Percentiles rank a stretch among this genome's conserved stretches.
These are phyloP conservation scores for Nyctalus aviator DNA, from an alignment of 2,797 vertebrate genomes.

Conservation along the genomic window DNA sequence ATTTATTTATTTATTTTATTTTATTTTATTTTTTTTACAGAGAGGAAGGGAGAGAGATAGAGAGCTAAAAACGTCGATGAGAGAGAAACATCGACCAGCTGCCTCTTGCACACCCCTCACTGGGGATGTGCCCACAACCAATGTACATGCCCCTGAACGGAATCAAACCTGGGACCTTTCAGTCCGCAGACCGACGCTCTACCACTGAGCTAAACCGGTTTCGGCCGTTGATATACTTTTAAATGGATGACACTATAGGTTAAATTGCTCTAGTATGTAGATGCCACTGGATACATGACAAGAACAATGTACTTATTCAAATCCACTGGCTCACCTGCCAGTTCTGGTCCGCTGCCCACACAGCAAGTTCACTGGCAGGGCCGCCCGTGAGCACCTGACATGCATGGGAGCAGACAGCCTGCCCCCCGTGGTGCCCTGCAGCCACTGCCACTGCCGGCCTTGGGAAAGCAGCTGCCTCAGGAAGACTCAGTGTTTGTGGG, in stretches of 20 bases:
- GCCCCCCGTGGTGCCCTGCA: not conserved
- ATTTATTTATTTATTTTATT: too few relatives aligned
- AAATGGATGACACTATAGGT: not conserved
- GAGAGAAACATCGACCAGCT: too few relatives aligned
- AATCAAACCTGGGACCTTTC: too few relatives aligned
- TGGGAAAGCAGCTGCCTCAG: not conserved
- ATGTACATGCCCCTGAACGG: too few relatives aligned
- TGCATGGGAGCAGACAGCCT: not conserved
- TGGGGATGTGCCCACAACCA: too few relatives aligned
- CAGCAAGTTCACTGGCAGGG: not conserved
- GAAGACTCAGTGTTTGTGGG: not conserved
- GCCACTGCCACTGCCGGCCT: not conserved
- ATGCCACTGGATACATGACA: not conserved
- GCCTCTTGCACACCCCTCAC: too few relatives aligned
- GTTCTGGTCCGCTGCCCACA: not conserved
- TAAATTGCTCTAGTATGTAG: not conserved
- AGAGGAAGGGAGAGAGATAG: too few relatives aligned
- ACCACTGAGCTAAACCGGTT: too few relatives aligned
- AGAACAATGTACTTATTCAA: not conserved
- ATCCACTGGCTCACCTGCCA: not conserved
- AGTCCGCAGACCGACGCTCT: too few relatives aligned
- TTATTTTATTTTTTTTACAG: too few relatives aligned
- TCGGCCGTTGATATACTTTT: not conserved
- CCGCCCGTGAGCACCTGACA: not conserved
- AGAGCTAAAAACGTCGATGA: too few relatives aligned